A percentile compares a stretch with the other conserved stretches of the same genome.
phyloP scores from a whole-genome alignment of 1,140 invertebrate genomes.

The Anastatus disparis region DNA sequence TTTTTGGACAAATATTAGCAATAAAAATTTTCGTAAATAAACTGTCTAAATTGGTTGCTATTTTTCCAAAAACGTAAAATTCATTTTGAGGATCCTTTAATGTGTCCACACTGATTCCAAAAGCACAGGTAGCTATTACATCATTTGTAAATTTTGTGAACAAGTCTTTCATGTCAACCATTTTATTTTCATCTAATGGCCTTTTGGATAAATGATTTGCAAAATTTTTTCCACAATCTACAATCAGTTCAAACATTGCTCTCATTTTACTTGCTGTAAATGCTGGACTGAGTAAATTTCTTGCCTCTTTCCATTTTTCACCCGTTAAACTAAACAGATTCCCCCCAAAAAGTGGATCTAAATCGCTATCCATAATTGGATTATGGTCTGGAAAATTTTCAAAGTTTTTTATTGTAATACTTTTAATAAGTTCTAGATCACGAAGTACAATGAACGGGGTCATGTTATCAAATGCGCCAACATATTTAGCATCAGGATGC shows the following conservation, averaged over 20 bases:
- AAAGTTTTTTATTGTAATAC: slow-evolving; percentile 73
- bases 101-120: slow-evolving; percentile 27
- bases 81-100: slow-evolving; percentile 37
- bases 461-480: slow-evolving; percentile 67
- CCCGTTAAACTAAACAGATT: slow-evolving; percentile 67
- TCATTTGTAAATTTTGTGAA: slow-evolving; percentile 58
- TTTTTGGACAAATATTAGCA: slow-evolving; percentile 27
- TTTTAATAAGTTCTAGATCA: slow-evolving; percentile 71
- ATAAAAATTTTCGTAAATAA: slow-evolving; percentile 45
- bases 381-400: slow-evolving; percentile 72
- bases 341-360: slow-evolving; percentile 67
- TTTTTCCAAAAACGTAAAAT: slow-evolving; percentile 28
- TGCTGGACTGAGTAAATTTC: slow-evolving; percentile 57
- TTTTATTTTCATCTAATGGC: not conserved
- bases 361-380: slow-evolving; percentile 57
- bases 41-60: slow-evolving; percentile 29
- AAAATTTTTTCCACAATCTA: slow-evolving; percentile 46
- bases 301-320: slow-evolving; percentile 60
- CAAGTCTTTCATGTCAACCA: slow-evolving; percentile 50
- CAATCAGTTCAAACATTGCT: slow-evolving; percentile 55
- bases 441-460: slow-evolving; percentile 68
- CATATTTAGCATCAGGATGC: slow-evolving; percentile 54
- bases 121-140: slow-evolving; percentile 47
- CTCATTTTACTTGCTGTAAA: slow-evolving; percentile 64
- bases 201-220: slow-evolving; percentile 30